phyloP scores from a whole-genome alignment of 1,140 invertebrate species.

The Epicauta chinensis region DNA sequence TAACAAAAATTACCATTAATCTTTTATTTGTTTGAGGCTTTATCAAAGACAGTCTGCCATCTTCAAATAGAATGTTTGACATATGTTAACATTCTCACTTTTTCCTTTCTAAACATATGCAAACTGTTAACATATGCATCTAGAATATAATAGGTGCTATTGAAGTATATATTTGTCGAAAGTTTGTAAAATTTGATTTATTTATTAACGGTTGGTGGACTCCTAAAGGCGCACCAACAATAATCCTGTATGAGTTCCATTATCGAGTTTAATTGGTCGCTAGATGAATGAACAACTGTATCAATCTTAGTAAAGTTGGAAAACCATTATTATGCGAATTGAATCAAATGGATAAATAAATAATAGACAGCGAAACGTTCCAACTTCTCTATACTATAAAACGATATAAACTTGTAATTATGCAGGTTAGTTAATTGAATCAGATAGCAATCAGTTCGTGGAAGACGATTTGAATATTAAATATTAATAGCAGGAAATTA shows the following conservation, averaged over 20 bases:
- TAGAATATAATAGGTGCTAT: constrained; percentile 8
- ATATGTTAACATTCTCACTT: too few relatives aligned
- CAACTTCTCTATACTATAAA: neutral
- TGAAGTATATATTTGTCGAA: constrained; percentile 2
- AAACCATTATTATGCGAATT: constrained; percentile 13
- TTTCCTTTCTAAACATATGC: neutral
- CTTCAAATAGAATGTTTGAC: too few relatives aligned
- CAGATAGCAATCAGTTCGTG: constrained; percentile 6
- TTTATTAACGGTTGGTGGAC: neutral
- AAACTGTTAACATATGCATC: constrained; percentile 8
- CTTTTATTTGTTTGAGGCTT: too few relatives aligned
- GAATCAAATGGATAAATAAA: constrained; percentile 1
- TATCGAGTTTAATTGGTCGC: too few relatives aligned
- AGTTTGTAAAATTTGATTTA: neutral
- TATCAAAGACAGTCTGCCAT: too few relatives aligned
- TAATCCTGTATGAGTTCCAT: too few relatives aligned
- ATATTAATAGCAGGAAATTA: too few relatives aligned
- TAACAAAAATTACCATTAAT: neutral
- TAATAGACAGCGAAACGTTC: neutral
- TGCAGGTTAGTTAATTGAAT: constrained; percentile 20
- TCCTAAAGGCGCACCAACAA: too few relatives aligned
- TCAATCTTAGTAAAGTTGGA: constrained; percentile 13
- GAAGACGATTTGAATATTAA: too few relatives aligned
- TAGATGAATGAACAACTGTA: neutral
- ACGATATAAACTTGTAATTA: constrained; percentile 19